These are phyloP conservation scores for Odobenus rosmarus DNA, from an alignment of 2,113 vertebrate genomes.

Conservation along the genomic window DNA sequence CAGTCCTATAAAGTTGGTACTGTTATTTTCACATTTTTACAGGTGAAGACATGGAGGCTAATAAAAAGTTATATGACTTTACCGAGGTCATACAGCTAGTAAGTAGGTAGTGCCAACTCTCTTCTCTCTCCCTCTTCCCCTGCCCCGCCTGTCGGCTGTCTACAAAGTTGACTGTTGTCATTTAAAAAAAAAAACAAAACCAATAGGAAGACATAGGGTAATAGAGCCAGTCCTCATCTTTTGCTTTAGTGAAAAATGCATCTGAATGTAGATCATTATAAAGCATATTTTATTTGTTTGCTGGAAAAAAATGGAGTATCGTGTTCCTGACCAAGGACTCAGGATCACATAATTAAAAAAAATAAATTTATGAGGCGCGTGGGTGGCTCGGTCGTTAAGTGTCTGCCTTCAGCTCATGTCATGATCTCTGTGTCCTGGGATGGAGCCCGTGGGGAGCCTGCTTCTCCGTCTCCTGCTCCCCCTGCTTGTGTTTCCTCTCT, in stretches of 20 bases:
- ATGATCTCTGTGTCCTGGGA: no score
- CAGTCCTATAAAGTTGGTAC: not conserved
- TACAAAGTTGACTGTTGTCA: not conserved
- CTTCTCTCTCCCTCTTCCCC: no score
- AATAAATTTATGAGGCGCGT: not conserved
- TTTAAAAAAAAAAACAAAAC: not conserved
- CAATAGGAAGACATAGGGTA: not conserved
- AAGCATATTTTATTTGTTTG: constrained; percentile 34
- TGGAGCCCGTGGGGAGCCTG: no score
- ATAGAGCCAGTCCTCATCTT: not conserved
- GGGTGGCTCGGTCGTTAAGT: no score
- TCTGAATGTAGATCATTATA: not conserved
- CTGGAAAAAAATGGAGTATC: constrained; percentile 1
- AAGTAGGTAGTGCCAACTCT: not conserved
- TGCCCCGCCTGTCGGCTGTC: no score
- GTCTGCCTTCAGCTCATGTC: no score
- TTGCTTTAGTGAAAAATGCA: not conserved
- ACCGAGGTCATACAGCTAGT: not conserved
- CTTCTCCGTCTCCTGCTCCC: no score
- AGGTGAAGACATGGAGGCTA: constrained; percentile 1
- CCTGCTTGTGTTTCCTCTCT: no score
- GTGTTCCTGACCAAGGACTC: not conserved
- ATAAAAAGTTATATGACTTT: not conserved
- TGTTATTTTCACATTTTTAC: not conserved
- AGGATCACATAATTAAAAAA: constrained; percentile 22